Evolutionary conservation across 2,797 vertebrate genomes (phyloP), one percentile per base, ranked within the genome.

Genomic region (Sebastes oblongus): DNA sequence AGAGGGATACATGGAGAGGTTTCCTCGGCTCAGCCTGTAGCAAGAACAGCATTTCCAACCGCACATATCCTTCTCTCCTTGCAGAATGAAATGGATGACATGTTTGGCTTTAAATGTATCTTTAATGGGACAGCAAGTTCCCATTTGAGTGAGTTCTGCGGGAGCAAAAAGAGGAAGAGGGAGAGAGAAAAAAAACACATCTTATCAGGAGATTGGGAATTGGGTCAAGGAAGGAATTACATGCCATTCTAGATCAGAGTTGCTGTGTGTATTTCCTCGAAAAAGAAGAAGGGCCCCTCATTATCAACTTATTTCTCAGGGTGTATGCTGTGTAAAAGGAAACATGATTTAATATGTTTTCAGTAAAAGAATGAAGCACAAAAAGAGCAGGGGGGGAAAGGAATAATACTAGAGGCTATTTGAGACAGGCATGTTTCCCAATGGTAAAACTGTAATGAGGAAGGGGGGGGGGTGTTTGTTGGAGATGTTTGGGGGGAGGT

Each of bases 161-260:
- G 73, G 68, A 85, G 88, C 65, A 80, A 84, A 42, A 66, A 58
- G 60, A 82, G 65, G 67, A 59, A 66, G 81, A 75, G 60, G 13
- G 65, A 50, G 50, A 30, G 32, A 55, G 10, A 25, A 18, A 64
- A 64, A 64, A 82, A 83, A 84, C 71, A 82, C 85, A 88, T 93
- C 93, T 93, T 93, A 94, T 92, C 89, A 77, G 82, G 85, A 91
- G 91, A 93, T 93, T 92, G 87, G 89, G 92, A 94, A 94, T 91
- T 94, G 92, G 94, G 94, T 94, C 94, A 94, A 87, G 87, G 76
- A 27, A 93, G 82, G 92, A 95, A 94, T 93, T 91, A 93, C 88
- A 92, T 91, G 92, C 93, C 93, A 94, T 90, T 94, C 90, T 80
- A 92, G 88, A 94, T 93, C 86, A 94, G 91, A 94, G 91, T 94